Base-by-base conservation (phyloP, 2,888 invertebrate genomes). In the Exocentrus adspersus region DNA sequence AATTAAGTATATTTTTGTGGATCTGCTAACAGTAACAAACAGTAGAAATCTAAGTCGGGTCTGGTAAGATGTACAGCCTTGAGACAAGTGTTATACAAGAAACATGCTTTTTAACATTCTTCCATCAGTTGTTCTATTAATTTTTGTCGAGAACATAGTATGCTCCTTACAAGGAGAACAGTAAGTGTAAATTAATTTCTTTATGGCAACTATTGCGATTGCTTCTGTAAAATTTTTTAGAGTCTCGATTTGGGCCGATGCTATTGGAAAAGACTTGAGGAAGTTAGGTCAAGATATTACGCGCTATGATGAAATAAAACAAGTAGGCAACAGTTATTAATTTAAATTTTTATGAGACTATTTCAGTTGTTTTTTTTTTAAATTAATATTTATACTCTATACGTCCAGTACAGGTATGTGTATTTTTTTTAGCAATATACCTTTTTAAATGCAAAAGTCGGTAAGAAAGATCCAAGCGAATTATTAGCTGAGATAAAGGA, bases 241-340 rank as follows among this genome's bases (percentile, higher is more conserved):
- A 67, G 90, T 95, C 48, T 88, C 88, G 78, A 87, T 87, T 83
- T 94, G 94, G 94, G 93, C 94, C 17, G 86, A 89, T 68, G 86
- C 85, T 63, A 86, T 95, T 64, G 94, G 95, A 28, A 88, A 89
- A 67, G 93, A 94, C 78, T 83, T 95, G 70, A 93, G 91, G 90
- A 87, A 88, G 75, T 85, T 94, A 67, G 93, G 92, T 59, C 87
- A 89, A 77, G 87, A 88, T 68, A 89, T 94, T 75, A 93, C 93
- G 30, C 91, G 91, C 81, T 89, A 90, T 54, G 86, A 88, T 72
- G 90, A 93, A 82, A 90, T 94, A 64, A 89, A 90, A 84, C 85
- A 85, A 72, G 93, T 93, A 12, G 30, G 30, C n/a, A n/a, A n/a
- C n/a, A n/a, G n/a, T n/a, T n/a, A n/a, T n/a, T n/a, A n/a, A n/a